Conservation (phyloP, 2,113 vertebrate genomes). For the Pan paniscus region DNA sequence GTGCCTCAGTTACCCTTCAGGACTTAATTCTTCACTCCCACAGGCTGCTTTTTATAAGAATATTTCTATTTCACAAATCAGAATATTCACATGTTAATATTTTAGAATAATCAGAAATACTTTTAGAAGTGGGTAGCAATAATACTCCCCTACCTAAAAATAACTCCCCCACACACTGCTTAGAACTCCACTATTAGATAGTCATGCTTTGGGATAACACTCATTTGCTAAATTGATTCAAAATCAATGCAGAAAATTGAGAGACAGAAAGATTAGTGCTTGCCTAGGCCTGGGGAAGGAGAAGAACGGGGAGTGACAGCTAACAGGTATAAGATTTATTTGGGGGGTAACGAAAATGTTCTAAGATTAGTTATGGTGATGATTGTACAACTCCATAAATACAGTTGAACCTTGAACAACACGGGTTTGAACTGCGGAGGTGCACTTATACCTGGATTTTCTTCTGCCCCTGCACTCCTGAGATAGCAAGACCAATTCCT, state of each 20-base stretch:
- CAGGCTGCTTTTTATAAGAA: background rate
- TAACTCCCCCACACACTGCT: background rate
- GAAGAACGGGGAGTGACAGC: background rate
- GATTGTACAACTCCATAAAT: background rate
- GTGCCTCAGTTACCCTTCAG: background rate
- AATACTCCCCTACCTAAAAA: background rate
- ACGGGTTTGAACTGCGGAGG: background rate
- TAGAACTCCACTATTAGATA: conserved; percentile 29
- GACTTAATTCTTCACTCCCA: background rate
- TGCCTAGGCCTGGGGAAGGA: background rate
- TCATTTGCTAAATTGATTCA: background rate
- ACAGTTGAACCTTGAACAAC: background rate
- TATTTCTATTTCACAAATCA: conserved; percentile 10
- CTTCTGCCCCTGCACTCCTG: background rate
- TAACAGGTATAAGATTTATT: background rate
- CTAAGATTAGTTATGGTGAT: conserved; percentile 37
- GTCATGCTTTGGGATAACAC: conserved; percentile 23
- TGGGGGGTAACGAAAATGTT: background rate
- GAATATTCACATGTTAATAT: background rate
- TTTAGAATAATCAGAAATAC: conserved; percentile 43
- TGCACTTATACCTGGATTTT: background rate
- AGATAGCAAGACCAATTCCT: background rate
- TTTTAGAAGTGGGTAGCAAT: background rate
- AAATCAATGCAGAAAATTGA: background rate
- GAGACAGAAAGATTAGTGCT: background rate